Conservation (phyloP, 2,113 vertebrate genomes). For the Xenopus tropicalis region DNA sequence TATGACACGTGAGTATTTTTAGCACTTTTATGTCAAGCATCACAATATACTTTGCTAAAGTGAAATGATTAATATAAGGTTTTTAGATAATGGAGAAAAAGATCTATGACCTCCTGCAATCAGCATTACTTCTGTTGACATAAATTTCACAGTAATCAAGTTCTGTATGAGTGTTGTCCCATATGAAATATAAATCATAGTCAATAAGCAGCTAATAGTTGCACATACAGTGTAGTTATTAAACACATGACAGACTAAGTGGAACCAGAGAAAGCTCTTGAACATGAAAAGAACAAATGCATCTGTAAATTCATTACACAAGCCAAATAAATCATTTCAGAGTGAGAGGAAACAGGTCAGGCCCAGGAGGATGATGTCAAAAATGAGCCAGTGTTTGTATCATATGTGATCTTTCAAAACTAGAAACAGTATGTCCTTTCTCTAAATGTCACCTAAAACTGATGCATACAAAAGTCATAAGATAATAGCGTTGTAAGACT, state of each 20-base stretch:
- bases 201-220: neutral
- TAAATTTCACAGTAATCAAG: too few relatives aligned
- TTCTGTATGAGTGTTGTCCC: neutral
- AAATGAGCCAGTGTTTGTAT: slow-evolving; percentile 5
- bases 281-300: slow-evolving; percentile 1
- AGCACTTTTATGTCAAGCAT: too few relatives aligned
- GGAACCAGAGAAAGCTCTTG: neutral
- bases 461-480: neutral
- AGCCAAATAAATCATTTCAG: slow-evolving; percentile 12
- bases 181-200: slow-evolving; percentile 3
- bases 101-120: too few relatives aligned
- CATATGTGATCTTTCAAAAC: slow-evolving; percentile 10
- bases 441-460: slow-evolving; percentile 1
- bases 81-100: too few relatives aligned
- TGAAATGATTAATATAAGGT: too few relatives aligned
- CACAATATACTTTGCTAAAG: too few relatives aligned
- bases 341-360: slow-evolving; percentile 13
- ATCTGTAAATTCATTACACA: too few relatives aligned
- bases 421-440: slow-evolving; percentile 1
- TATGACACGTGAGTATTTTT: too few relatives aligned
- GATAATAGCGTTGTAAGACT: too few relatives aligned
- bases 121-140: too few relatives aligned
- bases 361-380: slow-evolving; percentile 14
- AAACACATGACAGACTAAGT: neutral
- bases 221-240: neutral